Conservation (phyloP, 2,888 invertebrate species). For the Drosophila mimetica region DNA sequence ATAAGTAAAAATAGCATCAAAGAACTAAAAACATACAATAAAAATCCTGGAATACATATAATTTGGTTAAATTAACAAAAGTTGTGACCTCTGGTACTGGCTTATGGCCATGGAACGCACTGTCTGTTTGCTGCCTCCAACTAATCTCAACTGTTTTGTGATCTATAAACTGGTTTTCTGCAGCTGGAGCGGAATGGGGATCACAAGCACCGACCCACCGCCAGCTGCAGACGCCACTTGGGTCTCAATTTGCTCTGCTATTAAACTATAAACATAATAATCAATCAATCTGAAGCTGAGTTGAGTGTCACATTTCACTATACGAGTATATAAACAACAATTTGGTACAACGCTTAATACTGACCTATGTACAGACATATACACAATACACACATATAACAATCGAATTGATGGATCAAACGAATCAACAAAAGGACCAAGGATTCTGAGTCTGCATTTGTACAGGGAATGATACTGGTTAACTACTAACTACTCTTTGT, state of each 20-base stretch:
- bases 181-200: conserved; percentile 4
- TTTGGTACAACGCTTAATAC: conserved; percentile 73
- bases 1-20: neutral
- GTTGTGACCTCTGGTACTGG: conserved; percentile 1
- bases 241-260: neutral
- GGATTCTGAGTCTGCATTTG: conserved; percentile 18
- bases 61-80: too few species aligned
- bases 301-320: conserved; percentile 22
- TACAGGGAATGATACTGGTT: conserved; percentile 37
- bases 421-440: conserved; percentile 16
- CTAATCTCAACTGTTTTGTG: conserved; percentile 1
- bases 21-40: neutral
- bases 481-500: conserved; percentile 23
- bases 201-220: conserved; percentile 5
- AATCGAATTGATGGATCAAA: conserved; percentile 5
- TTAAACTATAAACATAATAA: conserved; percentile 5
- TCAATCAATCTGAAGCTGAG: conserved; percentile 20
- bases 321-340: conserved; percentile 39
- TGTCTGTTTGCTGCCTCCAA: neutral
- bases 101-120: conserved; percentile 13
- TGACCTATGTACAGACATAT: conserved; percentile 46
- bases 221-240: conserved; percentile 4
- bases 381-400: conserved; percentile 20
- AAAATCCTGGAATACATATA: neutral
- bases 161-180: conserved; percentile 1